Evolutionary conservation across 2,113 vertebrate species (phyloP).

Genomic region (Pteropus alecto): DNA sequence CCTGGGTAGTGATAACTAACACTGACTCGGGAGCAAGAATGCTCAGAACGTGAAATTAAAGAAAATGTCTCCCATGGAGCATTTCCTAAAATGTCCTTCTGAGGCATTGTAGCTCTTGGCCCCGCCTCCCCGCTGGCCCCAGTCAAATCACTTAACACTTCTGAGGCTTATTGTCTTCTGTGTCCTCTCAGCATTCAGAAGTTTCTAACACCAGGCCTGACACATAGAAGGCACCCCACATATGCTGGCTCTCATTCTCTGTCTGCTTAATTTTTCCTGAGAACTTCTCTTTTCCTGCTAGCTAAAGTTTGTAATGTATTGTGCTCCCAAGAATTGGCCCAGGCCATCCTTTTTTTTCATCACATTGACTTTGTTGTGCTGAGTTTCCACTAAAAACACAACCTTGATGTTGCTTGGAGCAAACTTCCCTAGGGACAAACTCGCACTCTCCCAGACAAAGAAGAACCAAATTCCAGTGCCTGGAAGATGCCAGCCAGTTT

Average conservation of each 20-base stretch:
- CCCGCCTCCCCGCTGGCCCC: accelerated
- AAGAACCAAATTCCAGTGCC: background rate
- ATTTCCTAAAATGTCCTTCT: background rate
- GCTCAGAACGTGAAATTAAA: background rate
- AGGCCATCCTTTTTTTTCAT: background rate
- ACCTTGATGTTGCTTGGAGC: background rate
- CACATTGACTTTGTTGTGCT: background rate
- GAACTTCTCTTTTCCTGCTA: background rate
- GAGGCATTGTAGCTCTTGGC: background rate
- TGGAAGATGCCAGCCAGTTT: background rate
- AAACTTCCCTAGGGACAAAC: background rate
- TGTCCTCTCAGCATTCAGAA: background rate
- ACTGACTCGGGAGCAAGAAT: too few relatives aligned
- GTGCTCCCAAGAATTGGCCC: background rate
- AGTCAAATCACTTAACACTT: background rate
- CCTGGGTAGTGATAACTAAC: accelerated
- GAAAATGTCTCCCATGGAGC: background rate
- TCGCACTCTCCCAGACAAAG: background rate
- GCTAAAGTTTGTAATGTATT: background rate
- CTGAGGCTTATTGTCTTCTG: background rate
- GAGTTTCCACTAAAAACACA: background rate
- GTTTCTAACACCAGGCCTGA: background rate
- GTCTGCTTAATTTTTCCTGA: background rate
- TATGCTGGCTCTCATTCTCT: background rate
- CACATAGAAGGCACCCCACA: background rate